Conservation (phyloP, 2,888 invertebrate species). For the Chrysodeixis includens region DNA sequence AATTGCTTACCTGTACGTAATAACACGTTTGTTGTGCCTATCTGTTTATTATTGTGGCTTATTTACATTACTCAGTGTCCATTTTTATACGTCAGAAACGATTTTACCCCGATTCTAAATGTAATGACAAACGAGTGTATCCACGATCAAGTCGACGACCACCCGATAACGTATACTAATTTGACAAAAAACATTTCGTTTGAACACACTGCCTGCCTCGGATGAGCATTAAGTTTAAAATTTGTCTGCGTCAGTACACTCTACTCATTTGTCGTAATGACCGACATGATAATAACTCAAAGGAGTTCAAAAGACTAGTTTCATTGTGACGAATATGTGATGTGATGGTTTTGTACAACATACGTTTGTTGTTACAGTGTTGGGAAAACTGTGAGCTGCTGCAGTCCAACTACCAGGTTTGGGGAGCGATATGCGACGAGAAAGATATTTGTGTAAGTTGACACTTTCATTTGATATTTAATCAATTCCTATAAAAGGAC, state of each 20-base stretch:
- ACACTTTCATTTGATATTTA: constrained; percentile 2
- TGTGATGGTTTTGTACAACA: constrained; percentile 62
- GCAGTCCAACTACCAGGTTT: constrained; percentile 92
- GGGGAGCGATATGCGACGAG: constrained; percentile 92
- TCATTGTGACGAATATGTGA: constrained; percentile 68
- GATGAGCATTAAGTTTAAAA: constrained; percentile 66
- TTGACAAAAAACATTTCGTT: constrained; percentile 68
- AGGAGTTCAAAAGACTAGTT: constrained; percentile 67
- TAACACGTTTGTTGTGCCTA: constrained; percentile 23
- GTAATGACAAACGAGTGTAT: constrained; percentile 73
- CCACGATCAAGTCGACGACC: constrained; percentile 63
- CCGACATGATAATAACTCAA: constrained; percentile 67
- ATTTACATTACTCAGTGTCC: constrained; percentile 34
- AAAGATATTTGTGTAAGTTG: constrained; percentile 92
- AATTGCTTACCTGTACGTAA: constrained; percentile 22
- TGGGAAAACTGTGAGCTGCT: constrained; percentile 93
- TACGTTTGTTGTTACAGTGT: constrained; percentile 90
- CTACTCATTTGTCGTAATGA: constrained; percentile 70
- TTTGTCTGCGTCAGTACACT: constrained; percentile 70
- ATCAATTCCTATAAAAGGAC: not conserved
- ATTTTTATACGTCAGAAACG: constrained; percentile 58
- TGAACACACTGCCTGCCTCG: constrained; percentile 58
- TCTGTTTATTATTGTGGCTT: constrained; percentile 24
- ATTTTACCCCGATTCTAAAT: constrained; percentile 65
- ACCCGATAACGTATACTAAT: constrained; percentile 70